Evolutionary conservation across 2,888 invertebrate species (phyloP).

Genomic region (Lutraria lutraria): DNA sequence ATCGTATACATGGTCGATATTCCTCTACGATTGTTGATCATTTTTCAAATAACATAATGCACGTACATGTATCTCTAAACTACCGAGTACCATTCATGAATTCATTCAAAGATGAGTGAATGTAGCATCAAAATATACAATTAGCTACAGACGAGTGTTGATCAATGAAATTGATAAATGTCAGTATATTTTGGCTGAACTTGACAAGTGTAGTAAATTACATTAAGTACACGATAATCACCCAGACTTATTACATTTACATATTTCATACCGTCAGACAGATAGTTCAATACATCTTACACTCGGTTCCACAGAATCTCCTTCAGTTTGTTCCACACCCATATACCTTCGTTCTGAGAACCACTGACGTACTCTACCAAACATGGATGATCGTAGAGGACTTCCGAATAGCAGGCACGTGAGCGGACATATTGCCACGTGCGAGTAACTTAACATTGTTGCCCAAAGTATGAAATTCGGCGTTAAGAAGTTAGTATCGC

Average conservation of each 20-base stretch:
- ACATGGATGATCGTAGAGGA: conserved; percentile 61
- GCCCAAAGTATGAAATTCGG: conserved; percentile 73
- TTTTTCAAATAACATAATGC: too few species aligned
- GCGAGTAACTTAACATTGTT: conserved; percentile 80
- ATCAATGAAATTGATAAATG: background rate
- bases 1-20: too few species aligned
- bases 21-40: too few species aligned
- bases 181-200: background rate
- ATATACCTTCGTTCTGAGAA: conserved; percentile 44
- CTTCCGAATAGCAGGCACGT: conserved; percentile 75
- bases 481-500: conserved; percentile 60
- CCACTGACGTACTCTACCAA: conserved; percentile 40
- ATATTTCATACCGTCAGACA: conserved; percentile 40
- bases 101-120: too few species aligned
- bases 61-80: too few species aligned
- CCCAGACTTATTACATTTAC: background rate
- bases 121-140: too few species aligned
- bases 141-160: too few species aligned
- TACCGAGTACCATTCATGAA: too few species aligned
- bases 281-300: conserved; percentile 63
- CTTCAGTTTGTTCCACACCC: conserved; percentile 45
- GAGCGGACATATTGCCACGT: conserved; percentile 81
- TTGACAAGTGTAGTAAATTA: background rate
- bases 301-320: conserved; percentile 48
- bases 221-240: background rate